Base-by-base conservation (phyloP, 2,888 invertebrate species). In the Geotrupes spiniger region DNA sequence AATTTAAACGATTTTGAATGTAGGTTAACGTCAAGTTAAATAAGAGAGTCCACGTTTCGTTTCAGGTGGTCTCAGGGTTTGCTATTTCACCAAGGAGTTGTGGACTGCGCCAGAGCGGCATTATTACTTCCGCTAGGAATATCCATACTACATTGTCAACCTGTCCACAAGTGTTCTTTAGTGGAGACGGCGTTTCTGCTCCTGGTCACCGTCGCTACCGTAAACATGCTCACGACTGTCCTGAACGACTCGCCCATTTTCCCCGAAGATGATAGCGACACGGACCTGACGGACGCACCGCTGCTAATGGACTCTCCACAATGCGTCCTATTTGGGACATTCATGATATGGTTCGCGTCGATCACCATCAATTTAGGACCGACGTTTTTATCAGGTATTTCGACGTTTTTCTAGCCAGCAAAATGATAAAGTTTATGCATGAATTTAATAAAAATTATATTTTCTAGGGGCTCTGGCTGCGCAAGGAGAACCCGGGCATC, bases 301-400 rank as follows among this genome's bases (percentile, higher is more conserved):
- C 76, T 89, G 59, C 79, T 89, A 54, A 87, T 89, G 86, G 90
- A 90, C 72, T 89, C 88, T 51, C 90, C 90, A 2, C 86, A 90
- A 80, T 93, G 93, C 74, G 90, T 92, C 53, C 79, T 91, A 39
- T 93, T 93, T 74, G 92, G 92, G 54, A 85, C 91, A 42, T 89
- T 90, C 73, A 92, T 92, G 85, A 92, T 92, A 68, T 93, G 92
- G 92, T 92, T 93, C 75, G 89, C 91, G 43, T 89, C 89, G 57
- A 87, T 92, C 68, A 89, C 92, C 42, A 89, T 92, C 71, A 92
- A 93, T 76, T 81, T 93, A 61, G 92, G 92, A 16, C 91, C 91
- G 21, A 90, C 90, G 26, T 89, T 91, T 74, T 77, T 91, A 64
- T 88, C 87, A 59, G 90, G 90, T 52, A 54, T 54, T 33, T 26